Base-by-base conservation (phyloP, 2,797 vertebrate species). In the Myotis findleyi region DNA sequence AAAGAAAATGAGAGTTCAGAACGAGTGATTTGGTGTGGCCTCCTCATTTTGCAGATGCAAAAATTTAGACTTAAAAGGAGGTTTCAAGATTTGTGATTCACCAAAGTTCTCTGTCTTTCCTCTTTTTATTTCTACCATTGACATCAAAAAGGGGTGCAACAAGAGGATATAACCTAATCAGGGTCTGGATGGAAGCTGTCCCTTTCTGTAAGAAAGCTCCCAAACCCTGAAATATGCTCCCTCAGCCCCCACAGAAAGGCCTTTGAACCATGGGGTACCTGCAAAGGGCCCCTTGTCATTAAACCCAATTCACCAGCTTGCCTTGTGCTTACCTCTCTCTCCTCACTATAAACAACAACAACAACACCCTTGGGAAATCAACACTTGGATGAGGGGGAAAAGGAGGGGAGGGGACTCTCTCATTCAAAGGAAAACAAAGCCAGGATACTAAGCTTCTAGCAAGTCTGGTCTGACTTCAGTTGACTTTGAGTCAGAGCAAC, bases 41-140 rank as follows among this genome's bases (percentile, higher is more conserved):
- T 83, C 51, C 23, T 96, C 7, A 77, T 84, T 95, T 93, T 83
- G 59, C 23, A 72, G 44, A 80, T 25, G 7, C 2, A 82, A 97
- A 96, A 72, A 25, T 83, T 84, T 55, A 86, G 14, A 87, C 2
- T 8, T 38, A 16, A 23, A 36, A 73, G 77, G 38, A 36, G 2
- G n/a, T 66, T 64, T 76, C 17, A 53, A 41, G 17, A 89, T 27
- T 59, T 62, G 1, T 33, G 79, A 36, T 77, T 80, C 53, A 55
- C 27, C 16, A 36, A 41, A 79, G 16, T 87, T 38, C 30, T 47
- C 44, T 85, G 10, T 33, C 71, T 89, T 75, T 53, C 5, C 11
- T 72, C 69, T 77, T 85, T 79, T 53, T 64, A 36, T 57, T 59
- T 30, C 12, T 75, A 38, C 2, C 4, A 73, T 95, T 75, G 38